Conservation (phyloP, 2,797 vertebrate species). For the Capromys pilorides region DNA sequence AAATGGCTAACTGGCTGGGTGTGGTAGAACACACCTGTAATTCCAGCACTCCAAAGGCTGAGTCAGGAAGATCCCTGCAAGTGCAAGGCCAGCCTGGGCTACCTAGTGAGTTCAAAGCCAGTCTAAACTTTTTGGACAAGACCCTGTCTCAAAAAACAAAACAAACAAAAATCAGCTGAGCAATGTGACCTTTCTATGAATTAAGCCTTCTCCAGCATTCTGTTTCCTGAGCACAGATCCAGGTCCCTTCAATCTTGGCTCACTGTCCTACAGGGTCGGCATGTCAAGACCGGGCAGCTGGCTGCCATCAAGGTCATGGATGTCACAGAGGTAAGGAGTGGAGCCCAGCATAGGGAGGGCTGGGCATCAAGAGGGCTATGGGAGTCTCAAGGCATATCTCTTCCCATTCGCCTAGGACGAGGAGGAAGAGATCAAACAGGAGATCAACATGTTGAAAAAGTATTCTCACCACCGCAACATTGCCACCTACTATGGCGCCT, state of each 20-base stretch:
- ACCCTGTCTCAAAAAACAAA: background rate
- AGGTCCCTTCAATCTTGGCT: background rate
- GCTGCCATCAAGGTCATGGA: conserved; percentile 98
- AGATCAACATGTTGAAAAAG: conserved; percentile 98
- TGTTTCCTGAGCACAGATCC: background rate
- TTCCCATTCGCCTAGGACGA: conserved; percentile 86
- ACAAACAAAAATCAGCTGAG: background rate
- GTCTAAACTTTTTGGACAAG: background rate
- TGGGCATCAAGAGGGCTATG: no score
- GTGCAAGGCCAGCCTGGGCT: background rate
- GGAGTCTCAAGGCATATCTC: background rate
- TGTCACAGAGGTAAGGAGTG: conserved; percentile 89
- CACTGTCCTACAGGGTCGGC: conserved; percentile 82
- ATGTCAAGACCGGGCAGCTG: conserved; percentile 91
- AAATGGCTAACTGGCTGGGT: background rate
- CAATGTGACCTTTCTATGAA: background rate
- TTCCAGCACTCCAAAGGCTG: background rate
- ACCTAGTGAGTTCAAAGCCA: background rate
- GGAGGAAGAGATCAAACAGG: conserved; percentile 96
- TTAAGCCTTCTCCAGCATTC: background rate
- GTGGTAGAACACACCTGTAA: background rate
- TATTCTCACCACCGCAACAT: conserved; percentile 97
- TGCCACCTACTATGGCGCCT: conserved; percentile 96
- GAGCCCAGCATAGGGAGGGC: background rate
- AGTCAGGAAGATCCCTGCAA: background rate